A percentile compares a stretch with the other conserved stretches of the same genome.
These are phyloP conservation scores for Drosophila melanica DNA, from an alignment of 1,140 invertebrate genomes.

Conservation along the genomic window DNA sequence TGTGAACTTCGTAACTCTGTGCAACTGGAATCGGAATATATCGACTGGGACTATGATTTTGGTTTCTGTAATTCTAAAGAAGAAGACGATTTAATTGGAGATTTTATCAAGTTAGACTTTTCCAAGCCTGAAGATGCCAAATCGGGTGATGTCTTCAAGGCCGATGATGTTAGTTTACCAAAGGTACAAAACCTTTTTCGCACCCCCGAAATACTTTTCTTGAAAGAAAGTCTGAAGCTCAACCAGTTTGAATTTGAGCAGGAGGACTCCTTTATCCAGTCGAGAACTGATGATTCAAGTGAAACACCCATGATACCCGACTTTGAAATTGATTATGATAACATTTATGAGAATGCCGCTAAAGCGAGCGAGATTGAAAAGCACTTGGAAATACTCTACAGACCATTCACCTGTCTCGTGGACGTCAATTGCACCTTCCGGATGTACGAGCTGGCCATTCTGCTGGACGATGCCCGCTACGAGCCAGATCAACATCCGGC, in stretches of 20 bases:
- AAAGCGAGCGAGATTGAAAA: constrained; percentile 45
- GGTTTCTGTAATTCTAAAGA: constrained; percentile 5
- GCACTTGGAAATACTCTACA: constrained; percentile 51
- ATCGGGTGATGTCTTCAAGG: neutral
- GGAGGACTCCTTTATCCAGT: neutral
- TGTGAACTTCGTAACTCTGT: constrained; percentile 6
- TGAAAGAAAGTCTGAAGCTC: neutral
- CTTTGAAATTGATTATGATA: constrained; percentile 48
- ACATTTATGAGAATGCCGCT: constrained; percentile 45
- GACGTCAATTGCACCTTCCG: constrained; percentile 52
- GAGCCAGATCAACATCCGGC: constrained; percentile 54
- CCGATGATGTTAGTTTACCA: neutral
- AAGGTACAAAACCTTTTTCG: constrained; percentile 6
- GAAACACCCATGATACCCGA: constrained; percentile 20
- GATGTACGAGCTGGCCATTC: constrained; percentile 51
- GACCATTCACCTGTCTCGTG: constrained; percentile 57
- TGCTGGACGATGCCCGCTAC: constrained; percentile 48
- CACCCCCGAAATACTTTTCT: constrained; percentile 9
- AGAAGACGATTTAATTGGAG: constrained; percentile 23
- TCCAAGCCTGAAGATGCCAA: constrained; percentile 3
- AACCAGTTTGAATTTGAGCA: neutral
- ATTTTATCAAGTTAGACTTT: constrained; percentile 22
- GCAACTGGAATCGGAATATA: constrained; percentile 8
- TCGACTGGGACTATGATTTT: constrained; percentile 10
- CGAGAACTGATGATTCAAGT: no score